These are phyloP conservation scores for Eupeodes luniger DNA, from an alignment of 2,888 invertebrate species.

Conservation along the genomic window DNA sequence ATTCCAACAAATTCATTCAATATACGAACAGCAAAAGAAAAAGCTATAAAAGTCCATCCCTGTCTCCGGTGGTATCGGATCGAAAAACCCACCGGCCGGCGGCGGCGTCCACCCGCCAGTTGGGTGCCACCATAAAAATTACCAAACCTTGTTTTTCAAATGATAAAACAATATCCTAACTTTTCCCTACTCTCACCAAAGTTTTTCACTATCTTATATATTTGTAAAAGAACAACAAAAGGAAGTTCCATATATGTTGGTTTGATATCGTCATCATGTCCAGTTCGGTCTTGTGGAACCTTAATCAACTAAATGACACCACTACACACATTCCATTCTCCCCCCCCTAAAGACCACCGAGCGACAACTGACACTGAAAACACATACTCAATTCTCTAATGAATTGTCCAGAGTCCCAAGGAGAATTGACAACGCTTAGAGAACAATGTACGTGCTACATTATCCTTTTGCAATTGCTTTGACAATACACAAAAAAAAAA, in stretches of 20 bases:
- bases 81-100: too few relatives aligned
- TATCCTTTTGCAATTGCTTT: constrained; percentile 43
- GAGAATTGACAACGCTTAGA: constrained; percentile 22
- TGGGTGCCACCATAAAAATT: constrained; percentile 33
- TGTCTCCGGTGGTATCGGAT: not conserved
- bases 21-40: not conserved
- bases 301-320: constrained; percentile 58
- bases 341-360: not conserved
- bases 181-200: too few relatives aligned
- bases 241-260: constrained; percentile 26
- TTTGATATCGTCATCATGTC: constrained; percentile 26
- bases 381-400: constrained; percentile 54
- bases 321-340: not conserved
- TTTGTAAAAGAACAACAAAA: constrained; percentile 5
- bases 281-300: constrained; percentile 34
- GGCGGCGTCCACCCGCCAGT: too few relatives aligned
- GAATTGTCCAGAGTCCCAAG: constrained; percentile 25
- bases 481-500: constrained; percentile 8
- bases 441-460: constrained; percentile 23
- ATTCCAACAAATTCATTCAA: constrained; percentile 1
- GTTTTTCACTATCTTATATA: not conserved
- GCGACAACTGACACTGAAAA: not conserved
- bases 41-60: constrained; percentile 6
- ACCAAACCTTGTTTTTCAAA: constrained; percentile 40
- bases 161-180: constrained; percentile 46